Percentiles rank a stretch among this genome's conserved stretches.
Evolutionary conservation across 1,140 invertebrate genomes (phyloP).

Genomic region (Penaeus japonicus): DNA sequence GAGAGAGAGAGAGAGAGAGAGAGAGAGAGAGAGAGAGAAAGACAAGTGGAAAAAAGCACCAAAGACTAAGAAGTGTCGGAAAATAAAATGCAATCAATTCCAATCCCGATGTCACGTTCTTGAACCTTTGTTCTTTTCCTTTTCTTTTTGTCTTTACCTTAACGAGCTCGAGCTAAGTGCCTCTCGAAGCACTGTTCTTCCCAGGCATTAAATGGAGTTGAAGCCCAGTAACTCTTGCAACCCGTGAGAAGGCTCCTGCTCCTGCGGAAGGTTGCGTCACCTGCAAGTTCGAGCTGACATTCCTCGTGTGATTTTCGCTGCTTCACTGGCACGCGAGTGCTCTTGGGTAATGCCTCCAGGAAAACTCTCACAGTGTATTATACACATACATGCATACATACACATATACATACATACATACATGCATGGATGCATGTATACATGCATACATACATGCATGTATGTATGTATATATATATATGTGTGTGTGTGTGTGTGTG

Average conservation of each 20-base stretch:
- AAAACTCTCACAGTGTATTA: background rate
- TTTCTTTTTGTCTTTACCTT: background rate
- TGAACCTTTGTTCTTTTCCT: background rate
- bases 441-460: background rate
- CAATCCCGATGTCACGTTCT: background rate
- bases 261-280: too few relatives aligned
- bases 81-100: background rate
- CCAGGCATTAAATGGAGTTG: too few relatives aligned
- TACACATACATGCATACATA: background rate
- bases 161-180: too few relatives aligned
- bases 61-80: background rate
- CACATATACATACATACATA: background rate
- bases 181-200: too few relatives aligned
- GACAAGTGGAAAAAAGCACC: background rate
- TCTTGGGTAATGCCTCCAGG: too few relatives aligned
- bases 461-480: background rate
- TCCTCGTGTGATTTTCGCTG: too few relatives aligned
- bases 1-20: background rate
- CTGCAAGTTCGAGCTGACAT: too few relatives aligned
- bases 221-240: too few relatives aligned
- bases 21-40: background rate
- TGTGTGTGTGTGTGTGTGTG: background rate
- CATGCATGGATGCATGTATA: background rate
- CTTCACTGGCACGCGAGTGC: too few relatives aligned
- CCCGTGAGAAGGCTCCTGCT: too few relatives aligned